These are phyloP conservation scores for fruit fly (Drosophila melanogaster) DNA, from an alignment of 1,140 invertebrate species.

Conservation along the genomic window DNA sequence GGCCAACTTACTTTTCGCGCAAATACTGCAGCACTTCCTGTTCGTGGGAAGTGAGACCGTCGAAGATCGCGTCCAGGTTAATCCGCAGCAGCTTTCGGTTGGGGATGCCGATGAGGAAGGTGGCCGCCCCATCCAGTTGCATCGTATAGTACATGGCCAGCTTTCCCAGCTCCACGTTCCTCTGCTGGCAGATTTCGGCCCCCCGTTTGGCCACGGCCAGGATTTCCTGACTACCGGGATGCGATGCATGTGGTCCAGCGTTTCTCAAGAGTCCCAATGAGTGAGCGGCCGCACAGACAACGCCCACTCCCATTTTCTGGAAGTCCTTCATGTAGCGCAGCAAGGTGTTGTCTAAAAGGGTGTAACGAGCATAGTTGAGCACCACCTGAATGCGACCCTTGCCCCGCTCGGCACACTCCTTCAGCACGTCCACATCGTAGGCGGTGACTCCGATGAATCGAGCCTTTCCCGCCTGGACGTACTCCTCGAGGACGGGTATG, in stretches of 20 bases:
- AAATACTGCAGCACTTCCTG: conserved; percentile 86
- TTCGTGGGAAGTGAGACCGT: conserved; percentile 88
- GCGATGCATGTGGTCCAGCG: conserved; percentile 91
- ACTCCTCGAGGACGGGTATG: conserved; percentile 91
- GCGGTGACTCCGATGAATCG: conserved; percentile 94
- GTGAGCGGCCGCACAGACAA: conserved; percentile 93
- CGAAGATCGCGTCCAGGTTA: conserved; percentile 87
- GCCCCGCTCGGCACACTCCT: conserved; percentile 88
- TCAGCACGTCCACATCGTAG: conserved; percentile 91
- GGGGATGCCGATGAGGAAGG: conserved; percentile 90
- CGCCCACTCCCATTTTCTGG: conserved; percentile 89
- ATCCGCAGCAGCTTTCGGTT: conserved; percentile 86
- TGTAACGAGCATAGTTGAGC: conserved; percentile 92
- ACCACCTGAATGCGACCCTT: conserved; percentile 87
- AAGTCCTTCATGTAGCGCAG: conserved; percentile 90
- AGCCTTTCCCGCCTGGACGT: conserved; percentile 91
- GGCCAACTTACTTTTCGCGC: conserved; percentile 87
- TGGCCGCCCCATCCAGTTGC: conserved; percentile 86
- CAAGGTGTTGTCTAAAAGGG: conserved; percentile 92
- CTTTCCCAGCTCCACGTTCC: conserved; percentile 89
- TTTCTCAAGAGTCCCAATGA: conserved; percentile 94
- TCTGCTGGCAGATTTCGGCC: conserved; percentile 88
- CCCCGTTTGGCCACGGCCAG: conserved; percentile 88
- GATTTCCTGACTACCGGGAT: conserved; percentile 90
- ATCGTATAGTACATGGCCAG: conserved; percentile 89